Conservation (phyloP, 2,113 vertebrate genomes). For the Planiliza haematocheilus region DNA sequence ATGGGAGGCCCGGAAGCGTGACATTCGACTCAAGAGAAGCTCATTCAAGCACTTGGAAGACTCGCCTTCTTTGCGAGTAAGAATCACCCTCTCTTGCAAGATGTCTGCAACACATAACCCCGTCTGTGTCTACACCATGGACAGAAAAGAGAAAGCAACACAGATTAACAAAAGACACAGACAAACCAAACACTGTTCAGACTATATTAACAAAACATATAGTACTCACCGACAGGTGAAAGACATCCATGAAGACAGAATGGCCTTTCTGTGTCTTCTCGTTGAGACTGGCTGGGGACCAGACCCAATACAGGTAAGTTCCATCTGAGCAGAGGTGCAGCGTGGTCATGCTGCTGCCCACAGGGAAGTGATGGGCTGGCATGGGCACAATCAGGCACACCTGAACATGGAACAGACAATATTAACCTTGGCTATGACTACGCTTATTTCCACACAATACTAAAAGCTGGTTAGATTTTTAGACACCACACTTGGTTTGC, state of each 20-base stretch:
- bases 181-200: not conserved
- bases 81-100: constrained; percentile 94
- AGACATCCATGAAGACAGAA: constrained; percentile 98
- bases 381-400: constrained; percentile 93
- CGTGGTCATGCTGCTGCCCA: constrained; percentile 96
- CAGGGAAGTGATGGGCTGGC: constrained; percentile 94
- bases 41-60: constrained; percentile 99
- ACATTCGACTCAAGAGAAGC: constrained; percentile 96
- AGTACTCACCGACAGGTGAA: constrained; percentile 90
- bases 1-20: constrained; percentile 94
- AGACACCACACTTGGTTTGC: not conserved
- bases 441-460: not conserved
- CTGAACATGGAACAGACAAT: constrained; percentile 71
- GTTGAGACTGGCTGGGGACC: constrained; percentile 97
- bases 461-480: not conserved
- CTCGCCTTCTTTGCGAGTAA: constrained; percentile 96
- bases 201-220: not conserved
- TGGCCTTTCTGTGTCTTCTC: constrained; percentile 99
- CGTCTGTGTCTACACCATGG: constrained; percentile 86
- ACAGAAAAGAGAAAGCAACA: constrained; percentile 17
- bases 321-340: constrained; percentile 98
- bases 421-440: not conserved
- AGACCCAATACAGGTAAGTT: constrained; percentile 97
- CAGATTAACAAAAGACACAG: not conserved
- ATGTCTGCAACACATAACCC: constrained; percentile 89